Percentiles rank a stretch among this genome's conserved stretches.
phyloP scores from a whole-genome alignment of 2,113 vertebrate species.

The Orthochromis indermauri region DNA sequence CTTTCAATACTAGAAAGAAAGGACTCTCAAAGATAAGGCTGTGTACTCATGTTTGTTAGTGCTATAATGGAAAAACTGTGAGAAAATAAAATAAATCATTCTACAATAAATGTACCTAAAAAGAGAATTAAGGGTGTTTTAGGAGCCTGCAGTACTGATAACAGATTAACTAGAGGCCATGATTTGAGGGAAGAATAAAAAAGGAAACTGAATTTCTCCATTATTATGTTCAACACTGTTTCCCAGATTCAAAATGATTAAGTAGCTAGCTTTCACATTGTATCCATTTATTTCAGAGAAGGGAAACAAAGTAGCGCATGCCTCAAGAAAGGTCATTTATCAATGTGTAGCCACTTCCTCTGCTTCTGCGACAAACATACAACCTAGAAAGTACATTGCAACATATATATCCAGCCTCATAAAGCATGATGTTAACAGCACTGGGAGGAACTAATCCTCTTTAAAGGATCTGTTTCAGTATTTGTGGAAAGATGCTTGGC shows the following conservation, averaged over 20 bases:
- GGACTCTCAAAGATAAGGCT: background rate
- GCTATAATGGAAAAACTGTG: background rate
- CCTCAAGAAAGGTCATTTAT: background rate
- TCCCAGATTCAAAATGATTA: background rate
- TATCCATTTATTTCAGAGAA: background rate
- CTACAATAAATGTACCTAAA: background rate
- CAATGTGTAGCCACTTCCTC: background rate
- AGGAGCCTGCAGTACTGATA: background rate
- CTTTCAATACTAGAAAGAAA: background rate
- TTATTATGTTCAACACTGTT: background rate
- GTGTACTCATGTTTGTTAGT: background rate
- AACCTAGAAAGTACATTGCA: background rate
- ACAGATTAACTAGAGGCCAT: background rate
- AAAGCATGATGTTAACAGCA: background rate
- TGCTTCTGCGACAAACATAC: background rate
- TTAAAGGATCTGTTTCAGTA: background rate
- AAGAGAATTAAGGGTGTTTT: background rate
- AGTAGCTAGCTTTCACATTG: background rate
- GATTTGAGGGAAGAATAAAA: background rate
- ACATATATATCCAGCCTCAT: background rate
- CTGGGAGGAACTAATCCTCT: background rate
- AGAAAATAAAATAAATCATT: background rate
- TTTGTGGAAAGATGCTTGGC: background rate
- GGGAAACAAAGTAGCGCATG: background rate
- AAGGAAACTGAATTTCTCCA: background rate